Evolutionary conservation across 2,888 invertebrate genomes (phyloP).

Genomic region (Lycocerus yunnanus): DNA sequence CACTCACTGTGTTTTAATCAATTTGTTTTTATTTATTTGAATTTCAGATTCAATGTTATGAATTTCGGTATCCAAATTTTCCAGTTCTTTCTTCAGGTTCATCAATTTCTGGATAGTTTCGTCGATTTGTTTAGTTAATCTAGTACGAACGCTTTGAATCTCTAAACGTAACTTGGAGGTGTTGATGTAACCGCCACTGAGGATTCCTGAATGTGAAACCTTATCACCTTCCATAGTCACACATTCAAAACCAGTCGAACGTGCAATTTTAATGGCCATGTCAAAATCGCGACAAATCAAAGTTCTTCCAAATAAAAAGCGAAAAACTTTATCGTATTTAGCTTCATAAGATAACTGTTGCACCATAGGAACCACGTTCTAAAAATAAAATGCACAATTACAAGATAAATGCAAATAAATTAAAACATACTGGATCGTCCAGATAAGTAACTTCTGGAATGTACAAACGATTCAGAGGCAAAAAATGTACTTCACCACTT

Average conservation of each 20-base stretch:
- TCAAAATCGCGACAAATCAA: constrained; percentile 97
- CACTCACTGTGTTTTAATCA: constrained; percentile 90
- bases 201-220: constrained; percentile 93
- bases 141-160: constrained; percentile 89
- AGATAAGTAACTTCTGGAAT: constrained; percentile 70
- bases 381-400: constrained; percentile 38
- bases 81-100: constrained; percentile 75
- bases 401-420: background rate
- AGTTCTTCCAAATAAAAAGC: constrained; percentile 97
- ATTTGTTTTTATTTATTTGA: constrained; percentile 97
- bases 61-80: constrained; percentile 79
- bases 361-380: constrained; percentile 99
- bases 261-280: constrained; percentile 93
- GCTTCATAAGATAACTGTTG: constrained; percentile 86
- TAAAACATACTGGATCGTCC: constrained; percentile 62
- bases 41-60: constrained; percentile 93
- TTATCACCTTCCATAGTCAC: constrained; percentile 98
- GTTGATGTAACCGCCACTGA: constrained; percentile 99
- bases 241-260: constrained; percentile 96
- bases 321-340: constrained; percentile 89
- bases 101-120: constrained; percentile 77
- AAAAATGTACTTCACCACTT: constrained; percentile 98
- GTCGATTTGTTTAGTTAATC: constrained; percentile 78
- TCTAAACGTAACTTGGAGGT: constrained; percentile 90
- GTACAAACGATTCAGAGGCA: constrained; percentile 95